Base-by-base conservation (phyloP, 2,113 vertebrate species). In the Malurus melanocephalus region DNA sequence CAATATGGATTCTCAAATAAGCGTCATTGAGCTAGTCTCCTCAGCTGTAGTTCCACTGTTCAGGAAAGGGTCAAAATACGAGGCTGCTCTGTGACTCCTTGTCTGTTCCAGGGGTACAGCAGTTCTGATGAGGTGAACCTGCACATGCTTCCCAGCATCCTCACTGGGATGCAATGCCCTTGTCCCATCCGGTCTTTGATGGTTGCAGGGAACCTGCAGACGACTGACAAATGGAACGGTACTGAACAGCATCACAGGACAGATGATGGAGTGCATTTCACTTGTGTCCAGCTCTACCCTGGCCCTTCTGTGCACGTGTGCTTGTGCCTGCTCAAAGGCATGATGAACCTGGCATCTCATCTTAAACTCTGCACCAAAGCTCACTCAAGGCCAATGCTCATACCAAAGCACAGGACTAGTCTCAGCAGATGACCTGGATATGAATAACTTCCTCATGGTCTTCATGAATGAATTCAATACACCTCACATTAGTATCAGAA, bases 111-210 rank as follows among this genome's bases (percentile, higher is more conserved):
- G 55, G 35, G 35, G 17, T 43, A 19, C n/a, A 65, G 40, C 10
- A 89, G 53, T 27, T 84, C n/a, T 48, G 30, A 28, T 19, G 49
- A 62, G 22, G 40, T 11, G 32, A 53, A 46, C 12, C 20, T 52
- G 52, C 20, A 13, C 1, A 0, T 13, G 19, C 11, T 77, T 7
- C 48, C 67, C 53, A 30, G 48, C n/a, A 55, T 8, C 17, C 49
- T 23, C 23, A 4, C 32, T 22, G 0, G 2, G 28, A 21, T 12
- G 27, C 27, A 7, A 30, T 13, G 30, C 27, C 21, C 51, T 48
- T 10, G 30, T 9, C 35, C 68, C 73, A 20, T 8, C 4, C 3
- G 9, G 11, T 11, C 30, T 22, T 42, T 0, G 0, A 13, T 6
- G 45, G n/a, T 32, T 22, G 23, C 13, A 16, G 19, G 38, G 52